Evolutionary conservation across 2,113 vertebrate genomes (phyloP), one percentile per base, ranked within the genome.

Genomic region (Oreochromis tanganicae): DNA sequence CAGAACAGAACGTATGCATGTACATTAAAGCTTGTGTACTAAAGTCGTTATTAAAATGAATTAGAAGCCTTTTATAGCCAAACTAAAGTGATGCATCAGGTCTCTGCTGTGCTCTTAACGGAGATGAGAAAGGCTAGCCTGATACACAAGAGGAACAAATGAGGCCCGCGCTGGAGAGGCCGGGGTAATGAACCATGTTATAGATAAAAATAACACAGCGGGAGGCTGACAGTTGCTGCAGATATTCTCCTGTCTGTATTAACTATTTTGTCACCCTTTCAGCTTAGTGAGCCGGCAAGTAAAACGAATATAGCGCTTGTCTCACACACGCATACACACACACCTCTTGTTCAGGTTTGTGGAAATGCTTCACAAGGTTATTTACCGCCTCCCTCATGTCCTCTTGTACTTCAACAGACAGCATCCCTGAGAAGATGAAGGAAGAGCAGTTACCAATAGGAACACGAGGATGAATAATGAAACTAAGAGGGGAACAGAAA

Each of bases 301-400:
- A 43, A 48, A 79, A 82, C 19, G 21, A 84, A 66, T 29, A 17
- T 10, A 46, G 17, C 14, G 24, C 32, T 59, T 54, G 9, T 46
- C 41, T 27, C 68, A 17, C 41, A 16, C 36, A 24, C 5, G 3
- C 36, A 46, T 13, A 24, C 24, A 92, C 94, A 38, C 96, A 38
- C 96, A 99, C 99, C 98, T 99, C 99, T 95, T 99, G 99, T 85
- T 99, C 99, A 14, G 98, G 98, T 92, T 99, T 99, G 95, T 99
- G 98, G 79, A 99, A 99, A 92, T 99, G 98, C 87, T 99, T 99
- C 41, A 99, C 97, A 36, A 99, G 98, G 93, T 98, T 99, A 94
- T 99, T 99, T 50, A 99, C 98, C 0, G 98, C 98, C 95, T 99
- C 98, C 83, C 98, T 98, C 1, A 99, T 97, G 86, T 98, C 98